Conservation (phyloP, 2,113 vertebrate species). For the Gallinago undulata region DNA sequence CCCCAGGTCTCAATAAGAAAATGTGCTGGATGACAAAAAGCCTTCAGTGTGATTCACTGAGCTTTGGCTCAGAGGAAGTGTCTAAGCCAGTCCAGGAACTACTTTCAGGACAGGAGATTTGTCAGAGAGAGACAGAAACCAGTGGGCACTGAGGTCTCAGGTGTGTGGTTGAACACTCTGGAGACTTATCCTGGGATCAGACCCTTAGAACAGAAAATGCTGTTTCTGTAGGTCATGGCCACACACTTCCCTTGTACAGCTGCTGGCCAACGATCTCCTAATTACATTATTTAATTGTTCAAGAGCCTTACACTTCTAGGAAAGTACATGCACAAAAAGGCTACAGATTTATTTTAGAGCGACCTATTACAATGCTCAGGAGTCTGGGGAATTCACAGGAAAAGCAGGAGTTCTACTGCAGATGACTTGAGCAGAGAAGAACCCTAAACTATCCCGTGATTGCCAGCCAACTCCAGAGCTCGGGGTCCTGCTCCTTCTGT, state of each 20-base stretch:
- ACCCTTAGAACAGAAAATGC: background rate
- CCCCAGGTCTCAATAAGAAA: background rate
- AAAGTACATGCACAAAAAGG: background rate
- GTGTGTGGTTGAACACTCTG: accelerated
- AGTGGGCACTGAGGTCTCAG: background rate
- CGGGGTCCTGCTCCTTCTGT: background rate
- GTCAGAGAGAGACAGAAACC: background rate
- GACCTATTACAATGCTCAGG: background rate
- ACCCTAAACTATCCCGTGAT: background rate
- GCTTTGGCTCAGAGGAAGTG: background rate
- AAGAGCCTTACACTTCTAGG: background rate
- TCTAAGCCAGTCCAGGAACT: background rate
- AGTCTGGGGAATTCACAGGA: background rate
- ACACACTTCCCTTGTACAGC: background rate
- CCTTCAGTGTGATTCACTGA: background rate
- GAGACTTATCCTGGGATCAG: background rate
- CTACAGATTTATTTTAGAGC: background rate
- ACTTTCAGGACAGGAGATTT: background rate
- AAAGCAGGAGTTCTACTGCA: background rate
- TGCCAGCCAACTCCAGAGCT: background rate
- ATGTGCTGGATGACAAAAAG: background rate
- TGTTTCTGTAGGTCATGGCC: background rate
- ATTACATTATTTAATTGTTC: background rate
- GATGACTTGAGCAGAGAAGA: background rate
- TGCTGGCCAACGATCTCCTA: background rate